Conservation (phyloP, 92 coral and sea anemone species). For the Parazoanthus darwini region DNA sequence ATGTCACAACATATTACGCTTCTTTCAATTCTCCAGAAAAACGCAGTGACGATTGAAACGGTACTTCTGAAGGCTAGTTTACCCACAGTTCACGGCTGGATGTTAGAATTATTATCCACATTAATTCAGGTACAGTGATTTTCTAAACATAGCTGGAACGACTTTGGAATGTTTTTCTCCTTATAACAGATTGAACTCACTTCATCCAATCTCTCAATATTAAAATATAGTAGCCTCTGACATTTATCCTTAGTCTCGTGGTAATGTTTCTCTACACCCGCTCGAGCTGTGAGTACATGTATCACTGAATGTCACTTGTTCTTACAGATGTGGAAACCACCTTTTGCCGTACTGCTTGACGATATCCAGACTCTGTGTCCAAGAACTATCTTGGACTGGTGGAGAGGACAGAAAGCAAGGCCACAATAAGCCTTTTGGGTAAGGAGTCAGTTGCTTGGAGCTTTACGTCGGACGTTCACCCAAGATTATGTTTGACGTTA, state of each 20-base stretch:
- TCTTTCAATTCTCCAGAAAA: slow-evolving; percentile 40
- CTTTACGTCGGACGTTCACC: too few relatives aligned
- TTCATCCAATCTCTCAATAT: neutral
- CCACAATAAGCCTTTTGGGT: slow-evolving; percentile 49
- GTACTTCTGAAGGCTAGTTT: slow-evolving; percentile 67
- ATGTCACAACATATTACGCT: neutral
- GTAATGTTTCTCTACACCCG: neutral
- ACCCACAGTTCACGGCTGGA: slow-evolving; percentile 60
- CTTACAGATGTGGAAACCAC: slow-evolving; percentile 57
- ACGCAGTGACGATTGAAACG: slow-evolving; percentile 64
- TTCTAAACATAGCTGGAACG: neutral
- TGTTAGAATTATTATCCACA: slow-evolving; percentile 23
- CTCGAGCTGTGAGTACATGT: neutral
- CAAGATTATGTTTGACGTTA: too few relatives aligned
- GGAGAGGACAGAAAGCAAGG: slow-evolving; percentile 36
- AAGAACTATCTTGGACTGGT: slow-evolving; percentile 66
- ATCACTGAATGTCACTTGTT: neutral
- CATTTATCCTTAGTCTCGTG: too few relatives aligned
- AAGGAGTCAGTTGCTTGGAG: neutral
- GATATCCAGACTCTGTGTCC: slow-evolving; percentile 46
- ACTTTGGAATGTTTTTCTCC: neutral
- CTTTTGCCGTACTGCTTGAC: slow-evolving; percentile 59
- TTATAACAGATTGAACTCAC: neutral
- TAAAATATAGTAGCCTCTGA: too few relatives aligned
- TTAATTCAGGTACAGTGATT: slow-evolving; percentile 48